Conservation (phyloP, 2,888 invertebrate species). For the Eupithecia subumbrata region DNA sequence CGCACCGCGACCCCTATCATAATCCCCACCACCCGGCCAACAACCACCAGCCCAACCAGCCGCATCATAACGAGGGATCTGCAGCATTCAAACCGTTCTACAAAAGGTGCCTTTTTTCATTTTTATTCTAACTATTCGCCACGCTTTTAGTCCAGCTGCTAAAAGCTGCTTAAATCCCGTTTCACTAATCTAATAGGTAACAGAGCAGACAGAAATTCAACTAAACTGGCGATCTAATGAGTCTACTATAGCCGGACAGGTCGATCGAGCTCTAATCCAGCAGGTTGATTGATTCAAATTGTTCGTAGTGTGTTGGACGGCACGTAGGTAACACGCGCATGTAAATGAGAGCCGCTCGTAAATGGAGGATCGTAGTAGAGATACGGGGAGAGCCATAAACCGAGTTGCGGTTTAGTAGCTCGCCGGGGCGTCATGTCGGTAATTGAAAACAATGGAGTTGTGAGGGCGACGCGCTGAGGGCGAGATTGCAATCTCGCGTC, state of each 20-base stretch:
- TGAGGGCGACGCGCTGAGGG: constrained; percentile 76
- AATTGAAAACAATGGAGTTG: constrained; percentile 83
- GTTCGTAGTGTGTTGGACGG: constrained; percentile 53
- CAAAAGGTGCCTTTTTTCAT: constrained; percentile 88
- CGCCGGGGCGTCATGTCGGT: constrained; percentile 79
- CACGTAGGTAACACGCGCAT: constrained; percentile 54
- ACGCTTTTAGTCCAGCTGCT: not conserved
- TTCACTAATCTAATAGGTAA: not conserved
- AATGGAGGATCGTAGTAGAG: constrained; percentile 74
- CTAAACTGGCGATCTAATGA: not conserved
- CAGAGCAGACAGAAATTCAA: not conserved
- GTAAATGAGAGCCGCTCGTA: constrained; percentile 63
- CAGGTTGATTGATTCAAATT: constrained; percentile 73
- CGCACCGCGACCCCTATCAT: constrained; percentile 83
- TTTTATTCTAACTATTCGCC: not conserved
- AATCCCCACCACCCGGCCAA: constrained; percentile 80
- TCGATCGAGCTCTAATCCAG: constrained; percentile 35
- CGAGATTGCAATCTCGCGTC: constrained; percentile 90
- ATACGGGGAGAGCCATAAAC: constrained; percentile 74
- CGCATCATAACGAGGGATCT: constrained; percentile 81
- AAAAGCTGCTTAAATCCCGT: not conserved
- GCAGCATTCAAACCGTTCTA: constrained; percentile 95
- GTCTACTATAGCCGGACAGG: not conserved
- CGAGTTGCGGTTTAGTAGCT: constrained; percentile 75
- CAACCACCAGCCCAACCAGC: constrained; percentile 78